Percentiles rank a stretch among this genome's conserved stretches.
These are phyloP conservation scores for Zaprionus lineosus DNA, from an alignment of 2,888 invertebrate genomes.

Conservation along the genomic window DNA sequence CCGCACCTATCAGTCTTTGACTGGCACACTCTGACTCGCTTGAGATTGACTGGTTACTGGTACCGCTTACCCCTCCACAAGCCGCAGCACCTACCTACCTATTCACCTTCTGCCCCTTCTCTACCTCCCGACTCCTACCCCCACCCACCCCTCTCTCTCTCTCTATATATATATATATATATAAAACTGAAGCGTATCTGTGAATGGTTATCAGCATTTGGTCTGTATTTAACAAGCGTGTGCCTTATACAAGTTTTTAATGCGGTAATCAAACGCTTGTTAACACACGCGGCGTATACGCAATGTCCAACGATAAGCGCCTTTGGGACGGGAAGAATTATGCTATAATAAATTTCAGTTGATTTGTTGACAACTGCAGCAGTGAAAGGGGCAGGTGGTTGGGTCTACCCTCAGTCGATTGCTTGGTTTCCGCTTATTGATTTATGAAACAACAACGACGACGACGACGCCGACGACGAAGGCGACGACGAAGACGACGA, in stretches of 20 bases:
- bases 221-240: conserved; percentile 53
- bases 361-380: not conserved
- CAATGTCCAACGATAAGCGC: conserved; percentile 42
- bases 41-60: too few relatives aligned
- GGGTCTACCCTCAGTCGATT: conserved; percentile 17
- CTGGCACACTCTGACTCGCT: too few relatives aligned
- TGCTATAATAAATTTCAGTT: conserved; percentile 62
- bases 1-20: too few relatives aligned
- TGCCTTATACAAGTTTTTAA: conserved; percentile 48
- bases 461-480: not conserved
- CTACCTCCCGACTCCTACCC: not conserved
- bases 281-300: conserved; percentile 63
- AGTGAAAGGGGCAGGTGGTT: not conserved
- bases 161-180: too few relatives aligned
- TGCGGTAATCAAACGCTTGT: conserved; percentile 71
- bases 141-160: not conserved
- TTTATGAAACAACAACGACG: conserved; percentile 51
- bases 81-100: too few relatives aligned
- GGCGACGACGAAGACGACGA: not conserved
- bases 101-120: too few relatives aligned
- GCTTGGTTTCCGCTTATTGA: conserved; percentile 66
- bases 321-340: conserved; percentile 13
- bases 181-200: conserved; percentile 15
- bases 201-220: conserved; percentile 46
- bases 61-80: too few relatives aligned